Percentiles rank a stretch among this genome's conserved stretches.
Conservation (phyloP, 2,888 invertebrate genomes). For the Sinopyrophorus schimmeli region DNA sequence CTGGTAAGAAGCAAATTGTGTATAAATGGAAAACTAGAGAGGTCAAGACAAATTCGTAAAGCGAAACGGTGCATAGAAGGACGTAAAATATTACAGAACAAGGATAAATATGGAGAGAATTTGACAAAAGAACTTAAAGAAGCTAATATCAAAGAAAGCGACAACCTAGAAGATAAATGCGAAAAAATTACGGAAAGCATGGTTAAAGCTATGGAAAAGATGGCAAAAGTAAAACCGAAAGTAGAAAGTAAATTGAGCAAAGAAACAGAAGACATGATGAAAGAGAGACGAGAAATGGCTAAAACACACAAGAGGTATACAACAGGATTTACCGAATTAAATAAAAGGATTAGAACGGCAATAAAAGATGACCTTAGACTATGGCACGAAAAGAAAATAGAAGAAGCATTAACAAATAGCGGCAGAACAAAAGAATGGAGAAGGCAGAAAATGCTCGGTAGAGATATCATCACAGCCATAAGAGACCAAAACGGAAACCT, state of each 20-base stretch:
- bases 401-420: conserved; percentile 3
- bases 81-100: no score
- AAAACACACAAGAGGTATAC: neutral
- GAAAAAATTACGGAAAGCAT: no score
- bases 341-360: neutral
- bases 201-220: no score
- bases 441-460: neutral
- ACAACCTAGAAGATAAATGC: no score
- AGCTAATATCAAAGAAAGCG: no score
- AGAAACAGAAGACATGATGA: neutral
- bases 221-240: no score
- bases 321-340: conserved; percentile 3
- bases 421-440: conserved; percentile 6
- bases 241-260: neutral
- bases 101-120: no score
- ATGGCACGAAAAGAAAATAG: conserved; percentile 8
- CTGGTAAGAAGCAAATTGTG: no score
- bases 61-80: no score
- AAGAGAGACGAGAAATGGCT: neutral
- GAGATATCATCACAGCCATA: neutral
- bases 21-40: no score
- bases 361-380: neutral
- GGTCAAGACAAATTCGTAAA: no score
- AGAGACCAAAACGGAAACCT: conserved; percentile 1
- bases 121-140: no score